Percentiles rank a stretch among this genome's conserved stretches.
These are phyloP conservation scores for Virgularia gustaviana DNA, from an alignment of 92 coral and sea anemone species.

Conservation along the genomic window DNA sequence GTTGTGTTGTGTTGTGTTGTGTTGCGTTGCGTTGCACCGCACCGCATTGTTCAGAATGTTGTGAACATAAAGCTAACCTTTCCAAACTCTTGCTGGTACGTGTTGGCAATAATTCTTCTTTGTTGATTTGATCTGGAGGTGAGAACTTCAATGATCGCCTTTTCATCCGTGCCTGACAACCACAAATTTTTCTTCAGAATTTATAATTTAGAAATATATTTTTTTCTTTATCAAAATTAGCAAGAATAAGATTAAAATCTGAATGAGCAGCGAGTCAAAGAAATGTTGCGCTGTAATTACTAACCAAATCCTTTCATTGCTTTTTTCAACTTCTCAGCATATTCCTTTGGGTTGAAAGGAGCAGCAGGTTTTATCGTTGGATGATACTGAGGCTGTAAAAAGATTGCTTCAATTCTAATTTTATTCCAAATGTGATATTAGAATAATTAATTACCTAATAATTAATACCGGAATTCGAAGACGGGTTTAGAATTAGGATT, in stretches of 20 bases:
- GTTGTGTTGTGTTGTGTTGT: neutral
- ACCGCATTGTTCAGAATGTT: neutral
- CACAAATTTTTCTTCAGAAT: neutral
- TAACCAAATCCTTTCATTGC: constrained; percentile 92
- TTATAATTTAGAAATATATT: too few species aligned
- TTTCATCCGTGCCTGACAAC: constrained; percentile 73
- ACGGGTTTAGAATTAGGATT: too few species aligned
- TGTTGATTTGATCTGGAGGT: constrained; percentile 56
- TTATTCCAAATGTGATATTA: too few species aligned
- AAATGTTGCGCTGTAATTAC: neutral
- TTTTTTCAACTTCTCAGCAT: constrained; percentile 65
- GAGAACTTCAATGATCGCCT: constrained; percentile 59
- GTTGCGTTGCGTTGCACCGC: neutral
- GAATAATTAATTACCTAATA: too few species aligned
- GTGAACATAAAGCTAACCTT: constrained; percentile 49
- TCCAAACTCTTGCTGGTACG: constrained; percentile 57
- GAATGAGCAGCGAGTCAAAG: neutral
- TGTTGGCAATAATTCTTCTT: constrained; percentile 63
- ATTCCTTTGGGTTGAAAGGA: constrained; percentile 59
- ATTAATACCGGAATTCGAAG: too few species aligned
- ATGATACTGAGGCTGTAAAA: constrained; percentile 48
- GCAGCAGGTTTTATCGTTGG: constrained; percentile 69
- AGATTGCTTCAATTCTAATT: too few species aligned
- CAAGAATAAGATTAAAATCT: neutral
- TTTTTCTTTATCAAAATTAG: too few species aligned